phyloP scores from a whole-genome alignment of 2,113 vertebrate species.

The Taurulus bubalis region DNA sequence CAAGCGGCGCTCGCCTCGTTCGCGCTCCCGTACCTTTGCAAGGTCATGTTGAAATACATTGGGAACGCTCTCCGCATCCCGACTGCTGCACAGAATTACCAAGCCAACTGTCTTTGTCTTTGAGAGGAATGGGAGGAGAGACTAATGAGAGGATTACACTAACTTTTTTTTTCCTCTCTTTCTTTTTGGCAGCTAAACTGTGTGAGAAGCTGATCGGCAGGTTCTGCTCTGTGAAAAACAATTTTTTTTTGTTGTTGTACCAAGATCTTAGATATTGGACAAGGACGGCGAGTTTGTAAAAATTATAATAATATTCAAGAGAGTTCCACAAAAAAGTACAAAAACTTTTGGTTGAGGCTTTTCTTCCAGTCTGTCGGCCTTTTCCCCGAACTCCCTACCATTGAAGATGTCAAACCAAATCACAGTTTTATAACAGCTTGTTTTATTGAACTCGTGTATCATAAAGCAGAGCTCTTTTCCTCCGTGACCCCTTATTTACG shows the following conservation, averaged over 20 bases:
- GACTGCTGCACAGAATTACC: conserved; percentile 33
- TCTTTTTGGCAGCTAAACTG: conserved; percentile 6
- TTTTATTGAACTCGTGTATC: conserved; percentile 17
- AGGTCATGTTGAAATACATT: conserved; percentile 74
- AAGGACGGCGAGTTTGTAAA: conserved; percentile 25
- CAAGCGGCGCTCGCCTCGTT: conserved; percentile 50
- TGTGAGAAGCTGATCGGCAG: conserved; percentile 33
- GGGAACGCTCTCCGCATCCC: conserved; percentile 41
- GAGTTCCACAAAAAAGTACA: background rate
- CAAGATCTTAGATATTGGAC: conserved; percentile 27
- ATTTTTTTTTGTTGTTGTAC: background rate
- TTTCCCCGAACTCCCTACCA: background rate
- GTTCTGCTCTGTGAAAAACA: background rate
- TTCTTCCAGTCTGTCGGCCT: background rate
- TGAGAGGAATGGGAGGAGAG: conserved; percentile 37
- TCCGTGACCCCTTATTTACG: conserved; percentile 3
- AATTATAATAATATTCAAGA: conserved; percentile 16
- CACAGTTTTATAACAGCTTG: too few species aligned
- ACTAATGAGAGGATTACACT: conserved; percentile 49
- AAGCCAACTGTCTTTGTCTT: conserved; percentile 60
- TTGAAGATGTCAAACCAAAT: conserved; percentile 1
- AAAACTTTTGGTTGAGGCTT: conserved; percentile 7
- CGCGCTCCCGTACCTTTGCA: conserved; percentile 49
- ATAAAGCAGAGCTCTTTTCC: conserved; percentile 1
- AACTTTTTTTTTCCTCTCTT: conserved; percentile 12